Evolutionary conservation across 2,797 vertebrate species (phyloP).

Genomic region (Sebastes nivosus): DNA sequence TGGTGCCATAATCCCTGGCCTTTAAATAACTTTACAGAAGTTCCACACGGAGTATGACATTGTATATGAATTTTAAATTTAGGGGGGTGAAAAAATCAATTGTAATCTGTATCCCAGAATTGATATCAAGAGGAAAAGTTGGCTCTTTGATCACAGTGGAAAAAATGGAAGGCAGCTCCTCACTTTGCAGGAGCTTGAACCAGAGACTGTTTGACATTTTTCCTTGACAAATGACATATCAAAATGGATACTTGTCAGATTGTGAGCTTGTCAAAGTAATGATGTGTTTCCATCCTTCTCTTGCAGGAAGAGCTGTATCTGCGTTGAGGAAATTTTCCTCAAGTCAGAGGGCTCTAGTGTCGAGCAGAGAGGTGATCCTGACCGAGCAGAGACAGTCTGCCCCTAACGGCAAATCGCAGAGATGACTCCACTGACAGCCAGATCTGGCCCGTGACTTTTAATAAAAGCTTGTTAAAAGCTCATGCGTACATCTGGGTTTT

Average conservation of each 20-base stretch:
- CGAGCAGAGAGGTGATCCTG: slow-evolving; percentile 73
- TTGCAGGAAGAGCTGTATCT: slow-evolving; percentile 62
- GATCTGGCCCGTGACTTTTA: slow-evolving; percentile 41
- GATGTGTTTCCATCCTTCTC: background rate
- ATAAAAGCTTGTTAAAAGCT: slow-evolving; percentile 57
- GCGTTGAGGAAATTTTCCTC: background rate
- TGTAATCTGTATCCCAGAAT: background rate
- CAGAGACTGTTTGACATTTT: background rate
- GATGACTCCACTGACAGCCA: slow-evolving; percentile 7
- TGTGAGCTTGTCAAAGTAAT: background rate
- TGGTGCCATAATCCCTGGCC: rapidly evolving
- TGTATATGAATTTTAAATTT: background rate
- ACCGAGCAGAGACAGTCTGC: background rate
- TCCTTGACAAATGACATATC: background rate
- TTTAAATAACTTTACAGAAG: background rate
- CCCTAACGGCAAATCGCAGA: background rate
- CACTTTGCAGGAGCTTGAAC: background rate
- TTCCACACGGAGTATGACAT: background rate
- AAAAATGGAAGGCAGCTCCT: background rate
- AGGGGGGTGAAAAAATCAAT: background rate
- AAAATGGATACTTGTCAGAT: background rate
- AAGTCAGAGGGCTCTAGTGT: slow-evolving; percentile 59
- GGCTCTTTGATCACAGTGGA: background rate
- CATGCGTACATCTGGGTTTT: background rate
- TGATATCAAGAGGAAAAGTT: background rate